phyloP scores from a whole-genome alignment of 2,113 vertebrate species.

The Plotosus lineatus region DNA sequence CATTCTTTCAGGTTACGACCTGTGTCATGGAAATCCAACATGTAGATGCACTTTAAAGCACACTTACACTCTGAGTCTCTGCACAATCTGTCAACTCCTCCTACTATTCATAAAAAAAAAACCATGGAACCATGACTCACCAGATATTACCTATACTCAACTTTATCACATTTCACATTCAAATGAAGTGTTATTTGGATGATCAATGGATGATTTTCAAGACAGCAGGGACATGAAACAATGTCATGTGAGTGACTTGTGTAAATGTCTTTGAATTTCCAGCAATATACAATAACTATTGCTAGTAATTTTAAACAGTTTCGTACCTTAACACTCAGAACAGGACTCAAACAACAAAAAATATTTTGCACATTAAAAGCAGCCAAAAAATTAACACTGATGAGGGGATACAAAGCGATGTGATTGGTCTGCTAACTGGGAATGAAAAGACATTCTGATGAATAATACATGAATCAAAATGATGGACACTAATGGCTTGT shows the following conservation, averaged over 20 bases:
- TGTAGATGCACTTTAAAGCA: background rate
- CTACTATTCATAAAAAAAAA: background rate
- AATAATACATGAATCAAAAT: too few relatives aligned
- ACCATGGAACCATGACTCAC: background rate
- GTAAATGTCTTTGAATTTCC: background rate
- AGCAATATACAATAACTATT: too few relatives aligned
- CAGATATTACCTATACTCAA: background rate
- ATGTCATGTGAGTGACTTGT: background rate
- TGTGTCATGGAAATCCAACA: slow-evolving; percentile 54
- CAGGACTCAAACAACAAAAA: background rate
- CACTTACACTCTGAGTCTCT: background rate
- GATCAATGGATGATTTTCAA: background rate
- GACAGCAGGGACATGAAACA: background rate
- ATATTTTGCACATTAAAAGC: background rate
- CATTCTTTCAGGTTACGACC: slow-evolving; percentile 92
- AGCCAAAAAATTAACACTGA: background rate
- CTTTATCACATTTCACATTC: background rate
- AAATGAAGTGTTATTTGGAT: background rate
- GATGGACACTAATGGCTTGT: too few relatives aligned
- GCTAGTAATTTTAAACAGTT: background rate
- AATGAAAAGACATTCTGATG: too few relatives aligned
- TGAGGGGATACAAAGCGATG: background rate
- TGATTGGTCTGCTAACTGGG: too few relatives aligned
- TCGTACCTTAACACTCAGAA: background rate
- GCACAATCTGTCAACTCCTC: background rate